These are phyloP conservation scores for zebrafish (Danio rerio) DNA, from an alignment of 2,113 vertebrate species.

Conservation along the genomic window GRCz12tu NC_133196.1:12932001-12932500, in stretches of 20 bases:
- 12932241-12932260: slow-evolving; percentile 79
- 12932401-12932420: neutral
- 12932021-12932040: no score
- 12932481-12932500: neutral
- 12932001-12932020: no score
- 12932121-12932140: no score
- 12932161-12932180: no score
- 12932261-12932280: slow-evolving; percentile 70
- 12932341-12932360: slow-evolving; percentile 34
- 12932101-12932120: no score
- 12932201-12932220: neutral
- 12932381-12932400: slow-evolving; percentile 36
- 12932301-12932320: neutral
- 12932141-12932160: no score
- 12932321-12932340: neutral
- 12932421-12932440: neutral
- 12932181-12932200: neutral
- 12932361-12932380: slow-evolving; percentile 18
- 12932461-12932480: neutral
- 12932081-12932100: no score
- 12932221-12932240: slow-evolving; percentile 70
- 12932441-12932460: neutral
- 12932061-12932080: no score
- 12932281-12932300: neutral
- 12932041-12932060: no score